Evolutionary conservation across 2,113 vertebrate genomes (phyloP).

Genomic region (Ibidorhyncha struthersii): DNA sequence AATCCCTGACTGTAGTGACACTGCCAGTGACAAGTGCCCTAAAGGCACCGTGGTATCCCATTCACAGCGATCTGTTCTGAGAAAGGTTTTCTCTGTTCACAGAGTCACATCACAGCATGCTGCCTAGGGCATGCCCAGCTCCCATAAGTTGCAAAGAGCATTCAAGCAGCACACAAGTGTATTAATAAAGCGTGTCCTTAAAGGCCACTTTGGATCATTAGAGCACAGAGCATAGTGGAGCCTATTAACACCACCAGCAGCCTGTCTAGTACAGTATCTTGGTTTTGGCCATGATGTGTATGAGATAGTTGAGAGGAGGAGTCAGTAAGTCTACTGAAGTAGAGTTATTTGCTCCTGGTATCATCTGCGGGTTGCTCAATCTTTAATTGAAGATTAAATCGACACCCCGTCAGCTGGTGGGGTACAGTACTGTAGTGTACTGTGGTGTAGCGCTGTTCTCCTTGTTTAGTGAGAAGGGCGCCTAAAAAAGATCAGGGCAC

Average conservation of each 20-base stretch:
- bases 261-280: neutral
- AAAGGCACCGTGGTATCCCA: neutral
- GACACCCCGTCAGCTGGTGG: neutral
- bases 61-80: neutral
- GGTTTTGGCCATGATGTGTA: neutral
- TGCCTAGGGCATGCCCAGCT: neutral
- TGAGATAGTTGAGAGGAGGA: neutral
- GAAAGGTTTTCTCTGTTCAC: neutral
- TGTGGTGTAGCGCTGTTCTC: neutral
- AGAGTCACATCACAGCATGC: rapidly evolving
- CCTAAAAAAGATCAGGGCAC: neutral
- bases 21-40: neutral
- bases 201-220: neutral
- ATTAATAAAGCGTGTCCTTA: neutral
- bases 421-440: rapidly evolving
- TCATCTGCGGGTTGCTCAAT: neutral
- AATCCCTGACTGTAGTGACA: neutral
- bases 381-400: rapidly evolving
- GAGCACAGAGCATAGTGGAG: neutral
- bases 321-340: neutral
- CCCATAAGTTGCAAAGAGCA: neutral
- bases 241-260: neutral
- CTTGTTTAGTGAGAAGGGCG: neutral
- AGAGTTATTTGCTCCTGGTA: neutral
- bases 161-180: neutral